Evolutionary conservation across 2,888 invertebrate species (phyloP), one percentile per base, ranked within the genome.

Genomic region (Papilio protenor): DNA sequence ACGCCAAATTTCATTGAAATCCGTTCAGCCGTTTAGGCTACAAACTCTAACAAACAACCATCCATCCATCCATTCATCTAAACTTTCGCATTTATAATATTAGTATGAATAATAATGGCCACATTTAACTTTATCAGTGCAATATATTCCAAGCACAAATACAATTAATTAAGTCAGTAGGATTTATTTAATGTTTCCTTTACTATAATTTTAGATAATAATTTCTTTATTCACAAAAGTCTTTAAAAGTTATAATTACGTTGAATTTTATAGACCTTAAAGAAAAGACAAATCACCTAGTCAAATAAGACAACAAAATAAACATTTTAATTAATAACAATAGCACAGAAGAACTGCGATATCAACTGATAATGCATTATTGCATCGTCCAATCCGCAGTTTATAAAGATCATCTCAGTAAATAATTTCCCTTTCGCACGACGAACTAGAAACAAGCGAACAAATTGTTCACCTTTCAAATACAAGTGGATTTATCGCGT

Each of bases 401-500:
- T n/a, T 57, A 73, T 57, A 47, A 49, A 73, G 66, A 76, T 69
- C 49, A 57, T 69, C 45, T 73, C 40, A 76, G 45, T 73, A 66
- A 79, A 79, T 70, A 73, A 76, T 79, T 76, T 73, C 76, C 18
- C 78, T 79, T 79, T 79, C 78, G 52, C 70, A 66, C 49, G 23
- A 45, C 59, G 70, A 72, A 78, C 73, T 27, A 73, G 76, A 52
- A 69, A 76, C 69, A 73, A 52, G 73, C 72, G 2, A 55, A 76
- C 73, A 79, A 79, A 79, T 79, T 79, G 69, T 61, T 79, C 52
- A 73, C 78, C 73, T 73, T 76, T 79, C 76, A 72, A 69, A 73
- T 33, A 72, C 78, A n/a, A 78, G 75, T 76, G 61, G 73, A 79
- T 79, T 79, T 79, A 79, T 76, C 69, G 78, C 57, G 71, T 49